Evolutionary conservation across 2,888 invertebrate genomes (phyloP).

Genomic region (Calliphora vomitoria): DNA sequence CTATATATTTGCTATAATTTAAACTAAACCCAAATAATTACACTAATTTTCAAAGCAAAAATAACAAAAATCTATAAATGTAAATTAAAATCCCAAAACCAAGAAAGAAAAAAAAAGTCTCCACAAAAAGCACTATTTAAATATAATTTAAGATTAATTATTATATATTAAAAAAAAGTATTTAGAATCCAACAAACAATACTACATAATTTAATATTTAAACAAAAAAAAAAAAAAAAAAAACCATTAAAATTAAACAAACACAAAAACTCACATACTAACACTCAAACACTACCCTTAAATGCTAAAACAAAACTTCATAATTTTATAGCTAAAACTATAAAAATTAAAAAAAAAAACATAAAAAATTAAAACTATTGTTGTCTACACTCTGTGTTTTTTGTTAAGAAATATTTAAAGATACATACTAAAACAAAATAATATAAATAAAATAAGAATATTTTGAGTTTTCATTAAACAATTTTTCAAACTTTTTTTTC

Average conservation of each 20-base stretch:
- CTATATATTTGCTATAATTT: constrained; percentile 34
- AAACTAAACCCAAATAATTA: constrained; percentile 13
- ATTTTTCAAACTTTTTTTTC: background rate
- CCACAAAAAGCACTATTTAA: constrained; percentile 35
- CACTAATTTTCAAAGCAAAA: background rate
- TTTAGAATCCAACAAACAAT: constrained; percentile 41
- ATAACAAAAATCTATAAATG: background rate
- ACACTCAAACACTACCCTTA: constrained; percentile 22
- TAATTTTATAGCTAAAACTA: constrained; percentile 47
- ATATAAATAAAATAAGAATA: background rate
- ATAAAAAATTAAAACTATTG: constrained; percentile 49
- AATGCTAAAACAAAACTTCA: constrained; percentile 28
- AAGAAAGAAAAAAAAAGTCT: background rate
- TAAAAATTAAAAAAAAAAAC: background rate
- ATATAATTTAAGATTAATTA: constrained; percentile 13
- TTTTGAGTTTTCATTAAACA: background rate
- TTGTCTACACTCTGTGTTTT: constrained; percentile 68
- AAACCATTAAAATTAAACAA: background rate
- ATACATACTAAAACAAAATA: constrained; percentile 30
- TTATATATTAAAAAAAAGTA: constrained; percentile 2
- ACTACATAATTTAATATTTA: background rate
- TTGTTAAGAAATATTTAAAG: constrained; percentile 52
- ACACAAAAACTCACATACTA: constrained; percentile 1
- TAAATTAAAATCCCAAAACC: background rate
- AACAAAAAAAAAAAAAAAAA: background rate